Base-by-base conservation (phyloP, 2,888 invertebrate genomes). In the Andrena praecox region DNA sequence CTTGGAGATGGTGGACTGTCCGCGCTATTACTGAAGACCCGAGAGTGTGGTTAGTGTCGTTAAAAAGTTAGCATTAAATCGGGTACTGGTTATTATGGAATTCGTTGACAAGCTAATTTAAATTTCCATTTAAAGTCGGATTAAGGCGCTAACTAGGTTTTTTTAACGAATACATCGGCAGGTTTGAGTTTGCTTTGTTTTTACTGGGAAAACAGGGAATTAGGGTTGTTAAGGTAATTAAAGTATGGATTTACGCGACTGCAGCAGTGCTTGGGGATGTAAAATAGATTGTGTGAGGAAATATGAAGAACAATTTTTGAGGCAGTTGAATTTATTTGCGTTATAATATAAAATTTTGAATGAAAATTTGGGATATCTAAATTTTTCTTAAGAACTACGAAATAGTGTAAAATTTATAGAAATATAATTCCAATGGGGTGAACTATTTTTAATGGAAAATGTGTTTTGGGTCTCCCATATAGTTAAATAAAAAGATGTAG, bases 51-150 rank as follows among this genome's bases (percentile, higher is more conserved):
- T 66, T n/a, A 29, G 27, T 48, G 29, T 52, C 50, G 50, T 69
- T 60, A 2, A 59, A 35, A 16, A 54, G 56, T 35, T 35, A 35
- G 16, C 59, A n/a, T 48, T 69, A 8, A 59, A 42, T 69, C 27
- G 54, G 59, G n/a, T 24, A 33, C 27, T 56, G 10, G 56, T 24
- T 27, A 59, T 59, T 24, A 69, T 48, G 59, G 59, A 69, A 69
- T 24, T 24, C 24, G 56, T 20, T 56, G 24, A 24, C 56, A 27
- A 8, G 10, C 24, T 12, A 24, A 56, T 56, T 24, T 56, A 10
- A 56, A 27, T 20, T 56, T 27, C 56, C 20, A 56, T 56, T 56
- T 27, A 56, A 56, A 56, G 8, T 20, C 3, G 10, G 24, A 56
- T 56, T 56, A 56, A 24, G 1, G 24, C 12, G 10, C 24, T 24